A percentile compares a stretch with the other conserved stretches of the same genome.
Conservation (phyloP, 92 coral and sea anemone species). For the Anthopleura xanthogrammica region DNA sequence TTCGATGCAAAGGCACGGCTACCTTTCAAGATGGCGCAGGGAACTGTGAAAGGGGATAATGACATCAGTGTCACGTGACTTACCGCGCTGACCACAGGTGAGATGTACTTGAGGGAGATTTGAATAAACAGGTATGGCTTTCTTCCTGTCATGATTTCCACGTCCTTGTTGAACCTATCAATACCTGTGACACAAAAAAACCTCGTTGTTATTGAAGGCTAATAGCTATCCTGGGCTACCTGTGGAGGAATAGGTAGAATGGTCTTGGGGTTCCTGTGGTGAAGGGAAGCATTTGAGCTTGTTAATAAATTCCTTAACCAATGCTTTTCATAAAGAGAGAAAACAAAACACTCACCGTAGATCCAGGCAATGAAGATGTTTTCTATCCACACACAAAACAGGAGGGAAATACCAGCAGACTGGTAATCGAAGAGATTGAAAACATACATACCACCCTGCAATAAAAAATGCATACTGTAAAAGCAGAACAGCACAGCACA, state of each 20-base stretch:
- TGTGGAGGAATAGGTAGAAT: neutral
- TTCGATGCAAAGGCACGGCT: too few species aligned
- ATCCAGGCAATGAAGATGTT: constrained; percentile 67
- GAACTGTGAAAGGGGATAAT: too few species aligned
- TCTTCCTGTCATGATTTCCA: constrained; percentile 66
- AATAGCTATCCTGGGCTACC: neutral
- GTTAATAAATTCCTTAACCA: too few species aligned
- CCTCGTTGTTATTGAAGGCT: too few species aligned
- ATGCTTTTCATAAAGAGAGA: too few species aligned
- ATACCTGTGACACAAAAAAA: constrained; percentile 22
- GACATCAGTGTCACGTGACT: constrained; percentile 6
- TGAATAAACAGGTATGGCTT: constrained; percentile 49
- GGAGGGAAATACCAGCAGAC: constrained; percentile 61
- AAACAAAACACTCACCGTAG: constrained; percentile 45
- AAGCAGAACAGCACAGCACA: neutral
- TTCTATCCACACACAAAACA: constrained; percentile 57
- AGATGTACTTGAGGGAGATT: constrained; percentile 58
- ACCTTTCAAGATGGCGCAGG: too few species aligned
- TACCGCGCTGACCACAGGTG: constrained; percentile 50
- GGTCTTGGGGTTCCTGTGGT: neutral
- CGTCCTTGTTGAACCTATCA: constrained; percentile 37
- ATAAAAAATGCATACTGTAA: neutral
- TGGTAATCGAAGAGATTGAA: constrained; percentile 76
- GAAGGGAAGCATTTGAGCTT: neutral
- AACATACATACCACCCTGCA: constrained; percentile 73